Evolutionary conservation across 2,888 invertebrate genomes (phyloP), one percentile per base, ranked within the genome.

Genomic region (Trachelus stipa): DNA sequence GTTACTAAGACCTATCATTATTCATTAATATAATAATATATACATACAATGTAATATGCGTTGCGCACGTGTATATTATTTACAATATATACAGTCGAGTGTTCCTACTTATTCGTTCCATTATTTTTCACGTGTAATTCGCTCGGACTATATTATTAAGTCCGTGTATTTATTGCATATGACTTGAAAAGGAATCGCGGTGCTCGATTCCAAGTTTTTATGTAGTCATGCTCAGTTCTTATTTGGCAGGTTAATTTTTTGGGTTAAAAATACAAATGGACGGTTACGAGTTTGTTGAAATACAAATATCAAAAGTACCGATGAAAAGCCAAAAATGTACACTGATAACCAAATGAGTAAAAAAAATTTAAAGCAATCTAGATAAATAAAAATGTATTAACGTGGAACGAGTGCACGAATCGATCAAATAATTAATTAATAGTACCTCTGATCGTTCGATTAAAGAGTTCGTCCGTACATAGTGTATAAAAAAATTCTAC

Each of bases 21-120:
- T 56, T 56, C 40, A 56, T 71, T 79, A 74, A 34, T 77, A 76
- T 75, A 73, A 77, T 79, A 73, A 77, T 69, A 77, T 77, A 77
- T 73, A 74, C 30, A 76, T 77, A 68, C 40, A 73, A 35, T 78
- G 76, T 79, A 56, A 76, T 80, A 78, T 78, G 68, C 73, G 71
- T 73, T 56, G 79, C 73, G 77, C 68, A 75, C 37, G 69, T 78
- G 30, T 69, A 31, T 75, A 73, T 69, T 80, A 79, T 80, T 68
- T 79, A 79, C 75, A 79, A 78, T 76, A 79, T 76, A 76, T 79
- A 77, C 77, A 79, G 73, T 69, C 35, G 75, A 77, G 71, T 71
- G 12, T 71, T 75, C 31, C 68, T 68, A 12, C 34, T 68, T 75
- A 75, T 40, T 34, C 56, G n/a, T 73, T 33, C 30, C 34, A 12